Base-by-base conservation (phyloP, 2,888 invertebrate genomes). In the Philereme vetulata region DNA sequence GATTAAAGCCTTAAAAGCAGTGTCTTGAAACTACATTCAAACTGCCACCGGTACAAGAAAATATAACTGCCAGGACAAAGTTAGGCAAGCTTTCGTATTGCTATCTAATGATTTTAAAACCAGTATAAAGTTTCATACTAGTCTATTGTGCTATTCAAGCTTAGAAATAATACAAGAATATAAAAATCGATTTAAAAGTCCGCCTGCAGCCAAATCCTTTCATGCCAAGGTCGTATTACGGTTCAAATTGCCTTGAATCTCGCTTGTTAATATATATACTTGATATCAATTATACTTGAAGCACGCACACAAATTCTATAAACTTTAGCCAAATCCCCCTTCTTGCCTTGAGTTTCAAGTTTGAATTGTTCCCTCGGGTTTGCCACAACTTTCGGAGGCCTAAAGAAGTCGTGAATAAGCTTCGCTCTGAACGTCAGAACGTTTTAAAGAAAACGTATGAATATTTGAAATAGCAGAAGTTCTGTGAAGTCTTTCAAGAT, bases 291-390 rank as follows among this genome's bases (percentile, higher is more conserved):
- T 38, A 35, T 46, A 38, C 60, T 46, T 36, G 42, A 56, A 56
- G 53, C 52, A 61, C 50, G 51, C 44, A 49, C 44, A 46, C 52
- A 51, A 54, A 58, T 56, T 55, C 62, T 55, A 55, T 58, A 45
- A 62, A 59, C 55, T 52, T 40, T 42, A 42, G 48, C 45, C 49
- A 52, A 62, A 62, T 55, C 58, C 55, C 51, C 47, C 38, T 51
- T 48, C 38, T 51, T 48, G 62, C 57, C 51, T 54, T 45, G 55
- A 49, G 58, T 52, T 62, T 36, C 62, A 56, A 59, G 62, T 56
- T 59, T 43, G 49, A 45, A 48, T 58, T 40, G 58, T 52, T 52
- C 58, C 51, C 57, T 36, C 33, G 56, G 51, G 61, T 47, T 48
- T 44, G 51, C 57, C 57, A 40, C 57, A 58, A 58, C 48, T 53